These are phyloP conservation scores for Cecropterus lyciades DNA, from an alignment of 1,140 invertebrate species.

Conservation along the genomic window DNA sequence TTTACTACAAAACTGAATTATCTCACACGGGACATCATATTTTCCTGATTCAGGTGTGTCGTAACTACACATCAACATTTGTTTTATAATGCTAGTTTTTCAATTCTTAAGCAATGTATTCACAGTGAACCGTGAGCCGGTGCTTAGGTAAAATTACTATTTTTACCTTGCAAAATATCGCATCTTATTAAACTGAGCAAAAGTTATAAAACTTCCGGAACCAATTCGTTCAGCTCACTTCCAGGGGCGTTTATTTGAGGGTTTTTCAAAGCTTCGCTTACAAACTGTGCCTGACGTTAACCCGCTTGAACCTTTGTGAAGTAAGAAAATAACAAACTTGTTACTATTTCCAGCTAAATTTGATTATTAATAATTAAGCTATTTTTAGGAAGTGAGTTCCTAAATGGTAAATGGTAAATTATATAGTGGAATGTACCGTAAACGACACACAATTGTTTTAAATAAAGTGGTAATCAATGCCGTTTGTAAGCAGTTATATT, in stretches of 20 bases:
- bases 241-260: slow-evolving; percentile 10
- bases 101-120: neutral
- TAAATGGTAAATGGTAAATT: too few species aligned
- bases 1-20: too few species aligned
- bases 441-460: too few species aligned
- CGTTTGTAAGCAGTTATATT: too few species aligned
- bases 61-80: too few species aligned
- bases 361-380: neutral
- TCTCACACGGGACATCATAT: too few species aligned
- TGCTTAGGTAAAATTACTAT: neutral
- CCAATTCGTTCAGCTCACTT: slow-evolving; percentile 10
- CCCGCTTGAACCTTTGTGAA: slow-evolving; percentile 3
- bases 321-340: neutral
- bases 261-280: slow-evolving; percentile 5
- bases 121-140: neutral
- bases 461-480: too few species aligned
- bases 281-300: slow-evolving; percentile 8
- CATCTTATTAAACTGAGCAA: slow-evolving; percentile 7
- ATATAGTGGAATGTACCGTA: too few species aligned
- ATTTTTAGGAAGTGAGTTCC: too few species aligned
- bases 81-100: neutral
- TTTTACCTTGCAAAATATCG: neutral
- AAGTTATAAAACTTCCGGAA: slow-evolving; percentile 4
- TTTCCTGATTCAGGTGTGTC: too few species aligned
- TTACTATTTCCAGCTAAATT: neutral